Base-by-base conservation (phyloP, 2,888 invertebrate genomes). In the Sphaerophoria rueppellii region DNA sequence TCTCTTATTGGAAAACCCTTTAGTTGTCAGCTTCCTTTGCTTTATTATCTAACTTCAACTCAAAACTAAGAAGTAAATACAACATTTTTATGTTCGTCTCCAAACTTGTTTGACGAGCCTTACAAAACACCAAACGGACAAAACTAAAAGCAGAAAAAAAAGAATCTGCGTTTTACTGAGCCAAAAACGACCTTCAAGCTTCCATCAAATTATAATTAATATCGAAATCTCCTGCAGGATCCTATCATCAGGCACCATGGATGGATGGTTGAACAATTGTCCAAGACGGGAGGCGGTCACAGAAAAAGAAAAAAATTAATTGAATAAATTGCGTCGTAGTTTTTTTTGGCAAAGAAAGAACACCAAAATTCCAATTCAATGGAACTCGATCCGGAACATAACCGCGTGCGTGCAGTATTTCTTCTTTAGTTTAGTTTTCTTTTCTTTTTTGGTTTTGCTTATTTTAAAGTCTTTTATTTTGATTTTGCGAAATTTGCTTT, bases 181-280 rank as follows among this genome's bases (percentile, higher is more conserved):
- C 75, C 69, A 76, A 83, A 83, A 80, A 54, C 80, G 83, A 83
- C 83, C 83, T 83, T 83, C 83, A 75, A 75, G 54, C 69, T 69
- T 83, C 79, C 60, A 67, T 71, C 55, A 60, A 65, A 79, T 67
- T 4, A 52, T 35, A 6, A 60, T 61, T 50, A 43, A 69, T 58
- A 54, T 52, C 75, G 80, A 55, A 43, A 69, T 58, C 48, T 52
- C 75, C 71, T 80, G 72, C 61, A 80, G 71, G 75, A 75, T 61
- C 60, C 67, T 24, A 24, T 2, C 24, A 58, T 55, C n/a, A 55
- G 80, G 83, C 67, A 40, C n/a, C 14, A 55, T 37, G 35, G 50
- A 79, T 37, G 71, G 54, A 79, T 60, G 54, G 24, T 2, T 24
- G 24, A 24, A 24, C 40, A 6, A 7, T 74, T 14, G 55, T 7